Base-by-base conservation (phyloP, 2,797 vertebrate species). In the Sciurus vulgaris region DNA sequence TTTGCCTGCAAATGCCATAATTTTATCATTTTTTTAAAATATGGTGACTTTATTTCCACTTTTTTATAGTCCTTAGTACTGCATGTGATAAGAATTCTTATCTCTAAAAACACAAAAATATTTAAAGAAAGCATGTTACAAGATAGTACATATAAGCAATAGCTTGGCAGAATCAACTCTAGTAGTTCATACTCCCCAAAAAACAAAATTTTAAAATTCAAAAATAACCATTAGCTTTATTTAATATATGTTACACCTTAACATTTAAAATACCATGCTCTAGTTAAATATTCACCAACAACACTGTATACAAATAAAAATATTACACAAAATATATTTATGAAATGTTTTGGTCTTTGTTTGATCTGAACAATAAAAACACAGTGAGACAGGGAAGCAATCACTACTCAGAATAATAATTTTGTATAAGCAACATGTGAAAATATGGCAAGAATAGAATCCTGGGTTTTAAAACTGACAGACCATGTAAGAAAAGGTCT, bases 301-400 rank as follows among this genome's bases (percentile, higher is more conserved):
- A 98, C 97, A 98, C 98, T 98, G 97, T 97, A 98, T 98, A 98
- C 98, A 99, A 99, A 98, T 98, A 98, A 98, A 38, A 98, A 98
- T 96, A 97, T 98, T 98, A 98, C 98, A 99, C 98, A 99, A 98
- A 98, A 98, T 98, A 98, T 98, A 98, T 98, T 98, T 98, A 98
- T 98, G 98, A 98, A 98, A 97, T 94, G 97, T 98, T 98, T 99
- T 98, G 98, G 98, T 98, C 98, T 98, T 98, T 97, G 93, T 98
- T 98, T 97, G 93, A 98, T 98, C 96, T 98, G 95, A 98, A 98
- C 97, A 99, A 99, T 99, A 98, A 98, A 97, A 97, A 97, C 97
- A 98, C 98, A 98, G 98, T 89, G 95, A 96, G 89, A 98, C 98
- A 98, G 98, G 96, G 94, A 98, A 98, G 98, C 96, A 65, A 96